phyloP scores from a whole-genome alignment of 1,140 invertebrate species.

The Hypsibius dujardini region DNA sequence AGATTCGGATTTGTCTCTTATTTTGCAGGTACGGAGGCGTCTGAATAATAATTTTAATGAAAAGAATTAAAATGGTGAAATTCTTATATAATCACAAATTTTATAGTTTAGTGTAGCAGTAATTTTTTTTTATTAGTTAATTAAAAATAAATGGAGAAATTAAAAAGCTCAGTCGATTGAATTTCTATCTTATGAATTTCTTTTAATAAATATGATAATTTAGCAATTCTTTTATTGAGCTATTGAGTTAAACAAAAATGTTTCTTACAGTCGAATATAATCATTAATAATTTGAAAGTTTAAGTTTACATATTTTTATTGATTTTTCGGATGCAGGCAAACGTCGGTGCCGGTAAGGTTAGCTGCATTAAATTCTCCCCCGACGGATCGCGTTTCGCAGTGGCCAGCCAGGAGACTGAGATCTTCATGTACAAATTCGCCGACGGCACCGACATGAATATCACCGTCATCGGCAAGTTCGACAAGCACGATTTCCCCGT shows the following conservation, averaged over 20 bases:
- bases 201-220: neutral
- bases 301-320: no score
- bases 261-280: no score
- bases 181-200: neutral
- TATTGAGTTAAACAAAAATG: no score
- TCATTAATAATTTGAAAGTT: no score
- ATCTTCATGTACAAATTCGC: neutral
- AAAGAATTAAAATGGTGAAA: no score
- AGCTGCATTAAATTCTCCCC: neutral
- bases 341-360: neutral
- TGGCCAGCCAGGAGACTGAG: slow-evolving; percentile 11
- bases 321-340: no score
- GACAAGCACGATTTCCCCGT: slow-evolving; percentile 11
- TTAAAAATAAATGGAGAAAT: neutral
- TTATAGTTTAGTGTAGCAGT: no score
- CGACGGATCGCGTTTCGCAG: neutral
- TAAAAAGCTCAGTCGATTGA: no score
- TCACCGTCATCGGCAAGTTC: neutral
- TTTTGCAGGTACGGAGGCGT: slow-evolving; percentile 10
- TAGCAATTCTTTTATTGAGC: no score
- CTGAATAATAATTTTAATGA: no score
- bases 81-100: no score
- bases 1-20: neutral
- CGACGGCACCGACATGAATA: neutral
- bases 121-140: neutral